A percentile compares a stretch with the other conserved stretches of the same genome.
Conservation (phyloP, 2,797 vertebrate genomes). For the Acanthurus leucopareius region DNA sequence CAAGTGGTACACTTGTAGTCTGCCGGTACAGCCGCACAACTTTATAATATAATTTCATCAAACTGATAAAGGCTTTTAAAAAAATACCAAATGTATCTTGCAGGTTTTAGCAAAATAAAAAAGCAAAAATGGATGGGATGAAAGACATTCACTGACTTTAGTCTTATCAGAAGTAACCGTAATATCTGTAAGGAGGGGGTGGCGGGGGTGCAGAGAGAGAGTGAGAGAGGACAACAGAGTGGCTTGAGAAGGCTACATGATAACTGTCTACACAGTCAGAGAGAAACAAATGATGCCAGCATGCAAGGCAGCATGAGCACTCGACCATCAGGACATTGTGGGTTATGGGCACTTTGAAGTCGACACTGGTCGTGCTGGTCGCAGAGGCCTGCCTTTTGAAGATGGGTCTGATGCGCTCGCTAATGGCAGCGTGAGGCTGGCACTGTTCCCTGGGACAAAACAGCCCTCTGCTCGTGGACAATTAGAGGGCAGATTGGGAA, state of each 20-base stretch:
- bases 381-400: slow-evolving; percentile 83
- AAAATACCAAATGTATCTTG: neutral
- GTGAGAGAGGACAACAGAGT: neutral
- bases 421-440: slow-evolving; percentile 86
- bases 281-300: slow-evolving; percentile 65
- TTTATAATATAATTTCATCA: slow-evolving; percentile 23
- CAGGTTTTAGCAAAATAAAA: neutral
- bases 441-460: slow-evolving; percentile 84
- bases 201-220: neutral
- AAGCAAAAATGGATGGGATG: neutral
- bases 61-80: slow-evolving; percentile 18
- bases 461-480: slow-evolving; percentile 84
- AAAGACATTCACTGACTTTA: neutral
- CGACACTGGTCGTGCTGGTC: slow-evolving; percentile 79
- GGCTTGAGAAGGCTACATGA: slow-evolving; percentile 37
- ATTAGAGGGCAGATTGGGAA: slow-evolving; percentile 88
- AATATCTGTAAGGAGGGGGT: slow-evolving; percentile 19
- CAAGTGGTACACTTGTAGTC: slow-evolving; percentile 36
- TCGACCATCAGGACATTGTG: slow-evolving; percentile 78
- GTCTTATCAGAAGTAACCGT: neutral
- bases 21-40: slow-evolving; percentile 8
- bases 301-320: slow-evolving; percentile 72
- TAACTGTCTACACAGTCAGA: slow-evolving; percentile 59
- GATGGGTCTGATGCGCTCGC: slow-evolving; percentile 80
- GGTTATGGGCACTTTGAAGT: slow-evolving; percentile 80